Evolutionary conservation across 1,140 invertebrate species (phyloP).

Genomic region (Tribolium castaneum): DNA sequence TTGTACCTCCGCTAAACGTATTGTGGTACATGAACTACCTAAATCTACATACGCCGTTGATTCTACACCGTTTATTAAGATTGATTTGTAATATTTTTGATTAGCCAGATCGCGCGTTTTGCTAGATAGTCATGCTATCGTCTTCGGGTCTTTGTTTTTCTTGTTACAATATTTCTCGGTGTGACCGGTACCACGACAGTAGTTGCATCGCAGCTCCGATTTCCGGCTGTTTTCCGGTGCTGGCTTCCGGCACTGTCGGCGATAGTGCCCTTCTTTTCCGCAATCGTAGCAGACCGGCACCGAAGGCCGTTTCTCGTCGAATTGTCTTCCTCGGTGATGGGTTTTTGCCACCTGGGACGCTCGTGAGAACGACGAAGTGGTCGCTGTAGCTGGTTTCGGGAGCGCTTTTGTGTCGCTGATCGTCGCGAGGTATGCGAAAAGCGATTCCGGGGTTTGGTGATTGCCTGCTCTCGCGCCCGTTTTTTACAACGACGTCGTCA

Average conservation of each 20-base stretch:
- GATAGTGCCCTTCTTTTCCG: too few relatives aligned
- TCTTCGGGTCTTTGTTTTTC: background rate
- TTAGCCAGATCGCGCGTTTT: background rate
- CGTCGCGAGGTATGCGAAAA: constrained; percentile 33
- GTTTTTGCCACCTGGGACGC: too few relatives aligned
- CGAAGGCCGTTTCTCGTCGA: too few relatives aligned
- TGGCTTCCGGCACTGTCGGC: too few relatives aligned
- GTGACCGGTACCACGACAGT: background rate
- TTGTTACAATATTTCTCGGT: background rate
- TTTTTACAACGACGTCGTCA: constrained; percentile 30
- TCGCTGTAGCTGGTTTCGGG: background rate
- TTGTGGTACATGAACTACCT: background rate
- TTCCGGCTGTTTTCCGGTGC: too few relatives aligned
- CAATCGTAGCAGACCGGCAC: too few relatives aligned
- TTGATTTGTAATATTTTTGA: background rate
- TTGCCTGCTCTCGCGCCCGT: constrained; percentile 45
- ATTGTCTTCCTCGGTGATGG: too few relatives aligned
- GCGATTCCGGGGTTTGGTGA: constrained; percentile 40
- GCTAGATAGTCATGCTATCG: background rate
- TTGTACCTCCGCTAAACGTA: background rate
- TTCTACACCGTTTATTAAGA: background rate
- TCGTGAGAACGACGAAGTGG: too few relatives aligned
- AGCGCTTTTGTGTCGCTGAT: background rate
- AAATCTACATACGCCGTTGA: background rate
- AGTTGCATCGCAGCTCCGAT: too few relatives aligned